Evolutionary conservation across 2,113 vertebrate species (phyloP), one percentile per base, ranked within the genome.

Genomic region (Oophaga pumilio): DNA sequence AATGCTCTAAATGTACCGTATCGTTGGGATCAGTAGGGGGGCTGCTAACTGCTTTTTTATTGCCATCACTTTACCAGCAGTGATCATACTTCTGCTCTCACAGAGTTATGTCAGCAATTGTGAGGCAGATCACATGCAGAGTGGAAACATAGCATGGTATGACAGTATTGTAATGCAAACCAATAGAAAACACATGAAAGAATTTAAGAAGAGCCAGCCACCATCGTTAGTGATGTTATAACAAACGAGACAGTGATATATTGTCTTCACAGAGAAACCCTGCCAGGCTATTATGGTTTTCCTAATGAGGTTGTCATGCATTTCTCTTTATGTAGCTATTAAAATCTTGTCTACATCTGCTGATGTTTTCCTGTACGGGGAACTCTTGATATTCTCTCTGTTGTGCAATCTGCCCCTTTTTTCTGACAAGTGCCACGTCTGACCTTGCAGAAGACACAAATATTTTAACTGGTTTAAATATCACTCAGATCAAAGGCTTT

Each of bases 1-100:
- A 97, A 96, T 93, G 85, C 93, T 93, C 88, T 91, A 97, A 97
- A 98, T 91, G 91, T 86, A 91, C 96, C 97, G 89, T 97, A 95
- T 94, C 96, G 91, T 89, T 93, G 92, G 91, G 89, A 94, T 94
- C 95, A 94, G 93, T 93, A 90, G 93, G 91, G 92, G 93, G 92
- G 95, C 94, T 94, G 92, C 96, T 95, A 95, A 95, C 92, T 94
- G 93, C 93, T 90, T 94, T 94, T 95, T 93, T 95, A 96, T 96
- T 94, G 95, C 95, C 93, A 91, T 92, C 91, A 93, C 86, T 95
- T 94, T 92, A 94, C 92, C 88, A 92, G 90, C 92, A 91, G 89
- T 24, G 13, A 83, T 83, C 62, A 93, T 94, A 94, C 93, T 94
- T 95, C 92, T 93, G 79, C 92, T 88, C 90, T 91, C 94, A 90